Evolutionary conservation across 1,140 invertebrate species (phyloP).

Genomic region (Chrysopa pallens): DNA sequence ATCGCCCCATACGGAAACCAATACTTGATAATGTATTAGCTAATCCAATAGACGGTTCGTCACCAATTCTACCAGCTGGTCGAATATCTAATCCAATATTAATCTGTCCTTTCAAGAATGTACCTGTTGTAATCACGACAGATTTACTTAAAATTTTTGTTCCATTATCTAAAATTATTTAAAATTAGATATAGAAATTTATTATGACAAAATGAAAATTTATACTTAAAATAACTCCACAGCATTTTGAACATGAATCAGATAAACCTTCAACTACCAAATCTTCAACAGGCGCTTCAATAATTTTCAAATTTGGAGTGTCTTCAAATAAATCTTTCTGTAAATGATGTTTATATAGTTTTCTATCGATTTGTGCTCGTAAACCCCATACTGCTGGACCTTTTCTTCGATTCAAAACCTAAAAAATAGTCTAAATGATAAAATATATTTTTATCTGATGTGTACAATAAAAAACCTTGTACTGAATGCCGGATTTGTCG

Average conservation of each 20-base stretch:
- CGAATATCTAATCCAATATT: slow-evolving; percentile 63
- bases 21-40: slow-evolving; percentile 56
- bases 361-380: slow-evolving; percentile 78
- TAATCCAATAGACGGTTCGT: slow-evolving; percentile 64
- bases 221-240: slow-evolving; percentile 41
- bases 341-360: slow-evolving; percentile 65
- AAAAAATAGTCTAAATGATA: slow-evolving; percentile 10
- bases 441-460: slow-evolving; percentile 1
- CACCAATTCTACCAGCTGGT: slow-evolving; percentile 75
- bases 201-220: slow-evolving; percentile 2
- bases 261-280: slow-evolving; percentile 35
- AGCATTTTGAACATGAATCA: slow-evolving; percentile 21
- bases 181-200: slow-evolving; percentile 3
- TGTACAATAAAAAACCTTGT: slow-evolving; percentile 30
- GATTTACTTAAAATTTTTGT: slow-evolving; percentile 37
- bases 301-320: slow-evolving; percentile 50
- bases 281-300: slow-evolving; percentile 68
- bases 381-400: slow-evolving; percentile 87
- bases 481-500: slow-evolving; percentile 63
- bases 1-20: slow-evolving; percentile 61
- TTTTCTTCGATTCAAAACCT: slow-evolving; percentile 51
- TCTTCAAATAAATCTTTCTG: slow-evolving; percentile 53
- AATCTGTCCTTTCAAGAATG: slow-evolving; percentile 80
- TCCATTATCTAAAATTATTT: slow-evolving; percentile 32
- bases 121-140: slow-evolving; percentile 82